A percentile compares a stretch with the other conserved stretches of the same genome.
phyloP scores from a whole-genome alignment of 1,140 invertebrate genomes.

The Acromyrmex echinatior region DNA sequence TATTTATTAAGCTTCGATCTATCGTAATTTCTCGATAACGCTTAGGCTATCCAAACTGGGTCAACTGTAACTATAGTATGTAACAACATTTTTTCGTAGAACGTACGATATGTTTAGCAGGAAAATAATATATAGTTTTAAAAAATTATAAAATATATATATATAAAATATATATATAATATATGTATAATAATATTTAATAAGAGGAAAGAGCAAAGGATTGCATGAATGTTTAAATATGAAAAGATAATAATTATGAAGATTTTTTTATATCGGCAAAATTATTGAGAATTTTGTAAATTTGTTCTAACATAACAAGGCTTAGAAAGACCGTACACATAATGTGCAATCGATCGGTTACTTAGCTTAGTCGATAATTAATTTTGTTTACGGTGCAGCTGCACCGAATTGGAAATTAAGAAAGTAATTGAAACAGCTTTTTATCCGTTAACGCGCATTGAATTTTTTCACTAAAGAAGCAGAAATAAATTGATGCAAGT shows the following conservation, averaged over 20 bases:
- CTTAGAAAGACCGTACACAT: not conserved
- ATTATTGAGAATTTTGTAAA: not conserved
- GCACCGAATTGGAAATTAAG: conserved; percentile 54
- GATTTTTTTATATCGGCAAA: not conserved
- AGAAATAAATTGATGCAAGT: conserved; percentile 56
- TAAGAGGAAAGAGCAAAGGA: not conserved
- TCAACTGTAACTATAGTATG: not conserved
- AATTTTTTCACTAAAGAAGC: conserved; percentile 46
- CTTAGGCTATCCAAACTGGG: conserved; percentile 28
- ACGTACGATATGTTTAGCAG: not conserved
- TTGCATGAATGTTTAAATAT: not conserved
- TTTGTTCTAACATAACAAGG: not conserved
- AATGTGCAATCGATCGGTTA: conserved; percentile 31
- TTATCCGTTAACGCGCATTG: not conserved
- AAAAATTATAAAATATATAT: too few species aligned
- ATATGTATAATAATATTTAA: not conserved
- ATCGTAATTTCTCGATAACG: conserved; percentile 5
- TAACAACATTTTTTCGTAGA: not conserved
- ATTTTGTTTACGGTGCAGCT: conserved; percentile 45
- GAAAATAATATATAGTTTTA: not conserved
- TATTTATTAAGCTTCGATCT: conserved; percentile 42
- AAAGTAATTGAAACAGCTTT: conserved; percentile 32
- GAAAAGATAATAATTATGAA: not conserved
- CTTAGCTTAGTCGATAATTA: conserved; percentile 32
- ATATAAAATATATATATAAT: not conserved